Evolutionary conservation across 2,888 invertebrate genomes (phyloP).

Genomic region (Lasioglossum vierecki): DNA sequence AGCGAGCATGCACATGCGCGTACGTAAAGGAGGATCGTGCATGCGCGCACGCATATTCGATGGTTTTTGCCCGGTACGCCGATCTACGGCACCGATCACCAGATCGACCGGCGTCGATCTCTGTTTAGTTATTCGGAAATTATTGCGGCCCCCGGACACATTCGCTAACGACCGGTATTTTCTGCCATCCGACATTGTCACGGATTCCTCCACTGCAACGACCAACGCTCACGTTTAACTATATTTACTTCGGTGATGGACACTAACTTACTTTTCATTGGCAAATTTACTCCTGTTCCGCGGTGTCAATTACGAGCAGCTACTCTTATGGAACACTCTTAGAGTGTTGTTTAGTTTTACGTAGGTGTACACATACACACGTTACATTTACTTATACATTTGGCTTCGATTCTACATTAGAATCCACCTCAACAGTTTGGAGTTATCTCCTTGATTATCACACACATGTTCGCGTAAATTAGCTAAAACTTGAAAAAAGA

Average conservation of each 20-base stretch:
- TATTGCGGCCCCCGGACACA: slow-evolving; percentile 44
- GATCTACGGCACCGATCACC: slow-evolving; percentile 45
- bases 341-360: background rate
- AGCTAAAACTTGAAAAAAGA: background rate
- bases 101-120: slow-evolving; percentile 43
- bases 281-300: background rate
- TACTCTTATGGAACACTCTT: background rate
- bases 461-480: too few relatives aligned
- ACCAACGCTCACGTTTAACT: background rate
- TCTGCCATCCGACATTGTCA: slow-evolving; percentile 13
- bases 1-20: slow-evolving; percentile 63
- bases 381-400: too few relatives aligned
- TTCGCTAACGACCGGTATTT: slow-evolving; percentile 53
- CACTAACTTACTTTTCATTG: background rate
- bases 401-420: too few relatives aligned
- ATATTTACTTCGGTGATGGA: background rate
- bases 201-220: background rate
- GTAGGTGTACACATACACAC: background rate
- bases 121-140: slow-evolving; percentile 62
- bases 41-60: slow-evolving; percentile 54
- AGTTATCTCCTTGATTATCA: too few relatives aligned
- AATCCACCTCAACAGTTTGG: too few relatives aligned
- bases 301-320: background rate
- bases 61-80: slow-evolving; percentile 53
- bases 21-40: slow-evolving; percentile 54